phyloP scores from a whole-genome alignment of 2,797 vertebrate genomes.

The Centroberyx gerrardi region DNA sequence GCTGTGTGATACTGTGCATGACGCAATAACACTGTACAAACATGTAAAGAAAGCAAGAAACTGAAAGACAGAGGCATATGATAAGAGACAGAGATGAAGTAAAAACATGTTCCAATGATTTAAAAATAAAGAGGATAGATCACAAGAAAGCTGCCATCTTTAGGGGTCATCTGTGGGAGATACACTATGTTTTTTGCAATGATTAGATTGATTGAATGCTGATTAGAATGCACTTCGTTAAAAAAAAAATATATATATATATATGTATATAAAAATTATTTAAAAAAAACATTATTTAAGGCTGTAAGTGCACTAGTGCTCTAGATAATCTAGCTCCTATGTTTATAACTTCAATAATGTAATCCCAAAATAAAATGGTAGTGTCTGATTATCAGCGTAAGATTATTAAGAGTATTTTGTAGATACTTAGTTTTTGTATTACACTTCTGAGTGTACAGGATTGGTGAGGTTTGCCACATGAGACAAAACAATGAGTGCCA shows the following conservation, averaged over 20 bases:
- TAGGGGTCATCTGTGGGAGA: background rate
- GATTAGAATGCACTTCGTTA: too few species aligned
- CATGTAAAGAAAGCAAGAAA: slow-evolving; percentile 16
- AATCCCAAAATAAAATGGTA: background rate
- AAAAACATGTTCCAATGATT: background rate
- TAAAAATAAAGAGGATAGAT: background rate
- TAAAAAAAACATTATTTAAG: background rate
- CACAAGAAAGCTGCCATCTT: background rate
- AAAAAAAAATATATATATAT: too few species aligned
- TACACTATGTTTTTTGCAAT: too few species aligned
- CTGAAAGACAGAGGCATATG: slow-evolving; percentile 15
- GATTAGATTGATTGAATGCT: too few species aligned
- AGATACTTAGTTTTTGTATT: slow-evolving; percentile 40
- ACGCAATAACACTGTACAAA: slow-evolving; percentile 9
- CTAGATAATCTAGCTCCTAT: too few species aligned
- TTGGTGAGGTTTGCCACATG: slow-evolving; percentile 65
- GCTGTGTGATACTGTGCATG: slow-evolving; percentile 6
- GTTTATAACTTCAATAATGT: too few species aligned
- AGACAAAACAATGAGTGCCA: slow-evolving; percentile 50
- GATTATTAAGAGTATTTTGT: background rate
- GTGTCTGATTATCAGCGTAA: background rate
- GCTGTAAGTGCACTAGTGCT: background rate
- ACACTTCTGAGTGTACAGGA: slow-evolving; percentile 48
- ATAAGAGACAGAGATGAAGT: slow-evolving; percentile 1
- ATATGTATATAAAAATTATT: too few species aligned